These are phyloP conservation scores for Apistogramma diplotaenia DNA, from an alignment of 2,113 vertebrate genomes.

Conservation along the genomic window DNA sequence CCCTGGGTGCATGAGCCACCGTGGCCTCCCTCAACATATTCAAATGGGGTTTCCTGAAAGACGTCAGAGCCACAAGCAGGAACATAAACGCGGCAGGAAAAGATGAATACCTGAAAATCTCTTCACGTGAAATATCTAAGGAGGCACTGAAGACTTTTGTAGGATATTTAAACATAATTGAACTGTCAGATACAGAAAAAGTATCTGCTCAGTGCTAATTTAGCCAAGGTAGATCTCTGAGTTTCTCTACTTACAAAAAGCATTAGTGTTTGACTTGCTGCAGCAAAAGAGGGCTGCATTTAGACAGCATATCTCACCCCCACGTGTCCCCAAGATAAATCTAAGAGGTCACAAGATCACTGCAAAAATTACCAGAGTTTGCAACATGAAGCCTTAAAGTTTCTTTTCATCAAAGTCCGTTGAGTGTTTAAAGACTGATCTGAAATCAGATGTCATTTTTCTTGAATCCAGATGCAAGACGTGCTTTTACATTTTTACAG, in stretches of 20 bases:
- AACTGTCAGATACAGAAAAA: background rate
- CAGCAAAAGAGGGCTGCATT: background rate
- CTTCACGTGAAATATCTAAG: conserved; percentile 12
- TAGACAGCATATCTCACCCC: background rate
- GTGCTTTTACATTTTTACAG: background rate
- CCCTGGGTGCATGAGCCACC: conserved; percentile 72
- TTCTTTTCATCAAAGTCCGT: background rate
- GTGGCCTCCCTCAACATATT: conserved; percentile 73
- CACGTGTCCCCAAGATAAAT: background rate
- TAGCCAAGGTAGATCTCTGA: background rate
- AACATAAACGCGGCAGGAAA: conserved; percentile 52
- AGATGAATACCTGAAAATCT: conserved; percentile 61
- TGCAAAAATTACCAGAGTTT: background rate
- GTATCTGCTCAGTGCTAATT: background rate
- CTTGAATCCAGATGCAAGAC: background rate
- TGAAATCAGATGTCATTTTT: background rate
- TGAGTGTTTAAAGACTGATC: background rate
- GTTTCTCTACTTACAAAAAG: background rate
- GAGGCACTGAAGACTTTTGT: conserved; percentile 10
- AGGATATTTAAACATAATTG: conserved; percentile 18
- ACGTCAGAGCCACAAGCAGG: conserved; percentile 57
- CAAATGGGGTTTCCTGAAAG: conserved; percentile 74
- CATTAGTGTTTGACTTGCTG: background rate
- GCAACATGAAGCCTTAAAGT: background rate
- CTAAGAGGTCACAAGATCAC: background rate